These are phyloP conservation scores for Apodemia zela DNA, from an alignment of 2,888 invertebrate species.

Conservation along the genomic window DNA sequence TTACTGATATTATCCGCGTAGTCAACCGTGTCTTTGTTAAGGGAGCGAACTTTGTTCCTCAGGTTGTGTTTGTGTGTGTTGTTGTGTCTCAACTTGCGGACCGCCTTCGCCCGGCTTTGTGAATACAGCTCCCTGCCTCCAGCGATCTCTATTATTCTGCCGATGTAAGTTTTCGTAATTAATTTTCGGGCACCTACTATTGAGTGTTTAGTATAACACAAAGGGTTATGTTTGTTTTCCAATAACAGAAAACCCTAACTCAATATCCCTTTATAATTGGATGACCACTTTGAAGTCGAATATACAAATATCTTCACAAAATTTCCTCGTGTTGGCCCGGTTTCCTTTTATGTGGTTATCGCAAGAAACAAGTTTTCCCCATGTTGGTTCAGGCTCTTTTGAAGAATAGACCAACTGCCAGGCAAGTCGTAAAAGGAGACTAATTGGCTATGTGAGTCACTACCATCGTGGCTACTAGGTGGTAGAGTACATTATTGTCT, in stretches of 20 bases:
- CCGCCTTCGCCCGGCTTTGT: slow-evolving; percentile 89
- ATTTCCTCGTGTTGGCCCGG: too few relatives aligned
- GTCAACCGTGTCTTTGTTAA: slow-evolving; percentile 61
- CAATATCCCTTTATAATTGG: slow-evolving; percentile 4
- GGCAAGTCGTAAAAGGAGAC: too few relatives aligned
- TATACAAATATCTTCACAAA: too few relatives aligned
- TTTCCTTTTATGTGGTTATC: too few relatives aligned
- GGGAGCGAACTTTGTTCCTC: slow-evolving; percentile 66
- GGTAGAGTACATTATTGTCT: too few relatives aligned
- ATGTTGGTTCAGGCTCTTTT: too few relatives aligned
- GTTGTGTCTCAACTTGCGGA: slow-evolving; percentile 84
- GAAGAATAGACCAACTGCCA: too few relatives aligned
- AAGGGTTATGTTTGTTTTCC: not conserved
- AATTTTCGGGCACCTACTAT: not conserved
- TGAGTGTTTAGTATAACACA: not conserved
- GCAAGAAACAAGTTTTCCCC: too few relatives aligned
- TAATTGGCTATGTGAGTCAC: too few relatives aligned
- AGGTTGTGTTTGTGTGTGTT: slow-evolving; percentile 74
- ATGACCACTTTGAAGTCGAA: too few relatives aligned
- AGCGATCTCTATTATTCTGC: slow-evolving; percentile 83
- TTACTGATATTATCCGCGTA: slow-evolving; percentile 58
- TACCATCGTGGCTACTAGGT: too few relatives aligned
- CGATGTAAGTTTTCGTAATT: slow-evolving; percentile 5
- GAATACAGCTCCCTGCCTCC: slow-evolving; percentile 92
- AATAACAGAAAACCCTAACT: not conserved